Percentiles rank a stretch among this genome's conserved stretches.
Evolutionary conservation across 1,140 invertebrate species (phyloP).

Genomic region (Temnothorax curvispinosus): DNA sequence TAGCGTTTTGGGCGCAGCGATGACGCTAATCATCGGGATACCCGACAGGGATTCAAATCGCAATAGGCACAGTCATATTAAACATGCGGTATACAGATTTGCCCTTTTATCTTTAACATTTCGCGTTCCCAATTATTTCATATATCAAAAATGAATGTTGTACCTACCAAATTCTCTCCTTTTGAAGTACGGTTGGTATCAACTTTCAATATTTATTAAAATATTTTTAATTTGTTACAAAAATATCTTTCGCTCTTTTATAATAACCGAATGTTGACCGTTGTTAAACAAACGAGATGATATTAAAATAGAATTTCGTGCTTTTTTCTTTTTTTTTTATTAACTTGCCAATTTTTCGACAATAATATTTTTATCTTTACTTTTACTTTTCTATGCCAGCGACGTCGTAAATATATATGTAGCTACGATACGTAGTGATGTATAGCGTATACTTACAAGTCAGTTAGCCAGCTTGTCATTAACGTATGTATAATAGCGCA

Average conservation of each 20-base stretch:
- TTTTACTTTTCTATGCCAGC: not conserved
- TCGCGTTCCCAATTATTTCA: not conserved
- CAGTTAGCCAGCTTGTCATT: slow-evolving; percentile 52
- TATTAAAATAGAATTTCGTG: slow-evolving; percentile 16
- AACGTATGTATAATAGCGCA: slow-evolving; percentile 61
- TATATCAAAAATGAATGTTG: not conserved
- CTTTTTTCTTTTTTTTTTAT: not conserved
- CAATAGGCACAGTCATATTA: not conserved
- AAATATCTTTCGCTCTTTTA: not conserved
- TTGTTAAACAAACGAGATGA: not conserved
- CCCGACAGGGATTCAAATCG: slow-evolving; percentile 5
- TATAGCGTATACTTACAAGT: slow-evolving; percentile 7
- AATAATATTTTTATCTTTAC: not conserved
- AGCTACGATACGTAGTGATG: not conserved
- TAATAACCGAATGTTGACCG: not conserved
- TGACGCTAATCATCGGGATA: slow-evolving; percentile 38
- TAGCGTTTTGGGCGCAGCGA: slow-evolving; percentile 5
- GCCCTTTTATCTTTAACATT: slow-evolving; percentile 34
- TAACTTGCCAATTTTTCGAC: not conserved
- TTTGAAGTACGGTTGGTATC: not conserved
- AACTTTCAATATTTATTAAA: not conserved
- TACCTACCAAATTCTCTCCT: not conserved
- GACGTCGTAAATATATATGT: not conserved
- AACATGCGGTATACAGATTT: not conserved
- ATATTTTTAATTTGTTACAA: not conserved